Conservation (phyloP, 2,113 vertebrate genomes). For the Jaculus jaculus region DNA sequence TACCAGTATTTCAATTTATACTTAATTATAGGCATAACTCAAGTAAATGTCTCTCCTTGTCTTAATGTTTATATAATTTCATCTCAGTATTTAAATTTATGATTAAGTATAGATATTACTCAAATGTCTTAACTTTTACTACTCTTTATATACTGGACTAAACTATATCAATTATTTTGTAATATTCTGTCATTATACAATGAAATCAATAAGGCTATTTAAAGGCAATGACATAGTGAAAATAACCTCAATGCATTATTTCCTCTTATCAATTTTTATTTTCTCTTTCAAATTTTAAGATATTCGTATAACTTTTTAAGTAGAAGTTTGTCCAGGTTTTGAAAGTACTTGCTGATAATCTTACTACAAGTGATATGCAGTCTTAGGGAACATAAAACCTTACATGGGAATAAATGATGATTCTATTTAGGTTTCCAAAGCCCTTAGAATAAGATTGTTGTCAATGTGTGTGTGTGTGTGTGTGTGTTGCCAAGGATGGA, state of each 20-base stretch:
- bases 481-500: too few relatives aligned
- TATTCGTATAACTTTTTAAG: background rate
- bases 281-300: constrained; percentile 46
- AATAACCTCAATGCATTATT: constrained; percentile 30
- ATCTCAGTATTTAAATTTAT: constrained; percentile 60
- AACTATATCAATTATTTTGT: constrained; percentile 26
- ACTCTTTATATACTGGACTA: constrained; percentile 46
- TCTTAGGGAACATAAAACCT: constrained; percentile 30
- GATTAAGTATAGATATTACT: constrained; percentile 50
- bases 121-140: constrained; percentile 52
- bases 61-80: constrained; percentile 54
- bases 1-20: constrained; percentile 50
- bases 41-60: constrained; percentile 60
- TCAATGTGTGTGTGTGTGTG: too few relatives aligned
- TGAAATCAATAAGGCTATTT: constrained; percentile 51
- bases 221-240: constrained; percentile 19
- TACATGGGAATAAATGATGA: constrained; percentile 3
- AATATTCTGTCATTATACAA: background rate
- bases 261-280: background rate
- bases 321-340: background rate
- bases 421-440: background rate
- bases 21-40: constrained; percentile 56
- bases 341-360: background rate
- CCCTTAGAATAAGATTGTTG: constrained; percentile 2
- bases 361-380: background rate